These are phyloP conservation scores for Zapus hudsonius DNA, from an alignment of 2,113 vertebrate species.

Conservation along the genomic window DNA sequence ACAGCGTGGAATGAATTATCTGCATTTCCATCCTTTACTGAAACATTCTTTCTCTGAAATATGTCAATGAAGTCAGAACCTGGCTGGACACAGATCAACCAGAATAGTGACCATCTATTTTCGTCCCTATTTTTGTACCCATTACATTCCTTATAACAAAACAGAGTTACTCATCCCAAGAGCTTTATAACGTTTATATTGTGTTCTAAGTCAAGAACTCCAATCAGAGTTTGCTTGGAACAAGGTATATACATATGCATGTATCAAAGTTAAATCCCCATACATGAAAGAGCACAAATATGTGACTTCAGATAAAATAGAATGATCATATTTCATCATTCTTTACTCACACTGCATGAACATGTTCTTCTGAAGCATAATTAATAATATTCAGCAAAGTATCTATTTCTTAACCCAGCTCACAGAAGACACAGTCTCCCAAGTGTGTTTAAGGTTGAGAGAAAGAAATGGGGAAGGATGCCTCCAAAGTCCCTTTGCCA, in stretches of 20 bases:
- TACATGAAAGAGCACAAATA: neutral
- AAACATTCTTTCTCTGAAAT: conserved; percentile 79
- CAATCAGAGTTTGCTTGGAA: conserved; percentile 29
- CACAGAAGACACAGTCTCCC: neutral
- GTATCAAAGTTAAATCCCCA: neutral
- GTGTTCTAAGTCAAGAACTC: neutral
- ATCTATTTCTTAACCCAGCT: neutral
- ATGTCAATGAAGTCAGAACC: conserved; percentile 78
- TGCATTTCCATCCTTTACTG: conserved; percentile 80
- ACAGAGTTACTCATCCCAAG: neutral
- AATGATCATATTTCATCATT: conserved; percentile 19
- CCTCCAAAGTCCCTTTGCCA: neutral
- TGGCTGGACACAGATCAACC: conserved; percentile 73
- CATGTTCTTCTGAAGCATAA: neutral
- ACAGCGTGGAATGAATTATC: conserved; percentile 79
- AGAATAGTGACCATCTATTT: conserved; percentile 19
- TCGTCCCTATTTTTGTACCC: no score
- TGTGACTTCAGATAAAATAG: conserved; percentile 6
- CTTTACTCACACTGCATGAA: neutral
- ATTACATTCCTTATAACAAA: conserved; percentile 31
- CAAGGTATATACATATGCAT: neutral
- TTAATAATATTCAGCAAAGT: conserved; percentile 19
- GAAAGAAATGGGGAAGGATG: neutral
- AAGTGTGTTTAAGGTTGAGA: neutral
- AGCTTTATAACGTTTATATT: conserved; percentile 2